Evolutionary conservation across 2,888 invertebrate species (phyloP), one percentile per base, ranked within the genome.

Genomic region (Catotricha subobsoleta): DNA sequence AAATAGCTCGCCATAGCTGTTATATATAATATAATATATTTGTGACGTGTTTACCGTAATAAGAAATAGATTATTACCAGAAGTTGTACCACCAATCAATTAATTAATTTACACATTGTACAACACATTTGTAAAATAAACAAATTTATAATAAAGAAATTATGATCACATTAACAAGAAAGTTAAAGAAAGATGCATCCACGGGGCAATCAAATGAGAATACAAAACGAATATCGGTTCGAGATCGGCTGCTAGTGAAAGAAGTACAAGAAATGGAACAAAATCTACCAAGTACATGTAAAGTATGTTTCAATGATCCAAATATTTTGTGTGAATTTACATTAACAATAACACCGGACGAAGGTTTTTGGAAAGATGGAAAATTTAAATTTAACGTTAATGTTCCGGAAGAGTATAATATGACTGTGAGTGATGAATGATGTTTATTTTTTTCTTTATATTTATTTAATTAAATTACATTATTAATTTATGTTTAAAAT

Each of bases 321-420:
- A 77, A 90, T 58, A 69, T 75, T 50, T 67, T 92, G 39, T 79
- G 80, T 59, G 78, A 80, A 54, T 90, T 94, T 59, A 67, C 68
- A 31, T 66, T 94, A 48, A 72, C 71, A 37, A 80, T 92, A 42
- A 64, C 71, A 43, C 86, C 90, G 3, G 81, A 84, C 49, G 87
- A 90, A 63, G 91, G 92, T 0, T 79, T 77, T 56, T 94, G 92
- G 88, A 68, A 71, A 53, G 82, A 82, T 42, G 94, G 94, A 27
- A 72, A 69, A 50, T 95, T 91, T 64, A 71, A 72, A 57, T 95
- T 95, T 64, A 73, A 76, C 55, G 72, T 94, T 50, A 70, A 71
- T 54, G 84, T 94, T 44, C 83, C 90, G 19, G 90, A 91, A 56
- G 92, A 92, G 49, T 94, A 94, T 69, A 94, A 94, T 64, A 91